Percentiles rank a stretch among this genome's conserved stretches.
These are phyloP conservation scores for Tetranychus cinnabarinus DNA, from an alignment of 1,140 invertebrate genomes.

Conservation along the genomic window DNA sequence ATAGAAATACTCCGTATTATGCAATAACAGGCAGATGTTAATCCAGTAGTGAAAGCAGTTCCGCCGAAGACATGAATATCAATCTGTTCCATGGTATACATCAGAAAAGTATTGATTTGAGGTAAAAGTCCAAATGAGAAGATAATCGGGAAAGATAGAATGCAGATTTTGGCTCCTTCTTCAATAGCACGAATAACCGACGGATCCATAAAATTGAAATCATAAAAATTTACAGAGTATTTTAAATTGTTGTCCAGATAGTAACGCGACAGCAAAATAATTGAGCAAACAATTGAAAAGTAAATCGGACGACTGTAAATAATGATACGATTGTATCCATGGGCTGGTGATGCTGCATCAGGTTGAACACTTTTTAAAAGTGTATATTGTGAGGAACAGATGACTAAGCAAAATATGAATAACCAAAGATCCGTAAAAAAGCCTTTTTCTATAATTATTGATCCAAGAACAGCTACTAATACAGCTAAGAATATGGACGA, in stretches of 20 bases:
- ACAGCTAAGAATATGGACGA: conserved; percentile 59
- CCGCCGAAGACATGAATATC: conserved; percentile 96
- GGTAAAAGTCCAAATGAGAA: conserved; percentile 85
- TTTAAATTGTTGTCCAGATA: background rate
- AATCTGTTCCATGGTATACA: conserved; percentile 74
- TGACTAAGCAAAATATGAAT: conserved; percentile 86
- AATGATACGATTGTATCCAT: conserved; percentile 85
- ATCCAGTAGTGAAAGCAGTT: conserved; percentile 61
- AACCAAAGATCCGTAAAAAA: conserved; percentile 79
- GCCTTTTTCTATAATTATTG: conserved; percentile 50
- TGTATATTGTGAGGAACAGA: conserved; percentile 90
- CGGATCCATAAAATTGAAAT: conserved; percentile 4
- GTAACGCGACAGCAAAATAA: conserved; percentile 4
- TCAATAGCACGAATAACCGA: conserved; percentile 3
- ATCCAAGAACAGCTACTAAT: conserved; percentile 59
- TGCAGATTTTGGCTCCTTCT: conserved; percentile 32
- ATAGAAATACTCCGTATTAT: conserved; percentile 48
- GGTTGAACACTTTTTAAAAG: conserved; percentile 95
- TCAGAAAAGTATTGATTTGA: conserved; percentile 84
- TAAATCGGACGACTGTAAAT: conserved; percentile 60
- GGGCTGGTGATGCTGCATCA: conserved; percentile 88
- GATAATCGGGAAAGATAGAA: conserved; percentile 71
- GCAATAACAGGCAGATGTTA: conserved; percentile 61
- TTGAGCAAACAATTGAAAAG: conserved; percentile 54
- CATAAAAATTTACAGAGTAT: conserved; percentile 3